Evolutionary conservation across 2,113 vertebrate genomes (phyloP), one percentile per base, ranked within the genome.

Genomic region (Leucopsar rothschildi): DNA sequence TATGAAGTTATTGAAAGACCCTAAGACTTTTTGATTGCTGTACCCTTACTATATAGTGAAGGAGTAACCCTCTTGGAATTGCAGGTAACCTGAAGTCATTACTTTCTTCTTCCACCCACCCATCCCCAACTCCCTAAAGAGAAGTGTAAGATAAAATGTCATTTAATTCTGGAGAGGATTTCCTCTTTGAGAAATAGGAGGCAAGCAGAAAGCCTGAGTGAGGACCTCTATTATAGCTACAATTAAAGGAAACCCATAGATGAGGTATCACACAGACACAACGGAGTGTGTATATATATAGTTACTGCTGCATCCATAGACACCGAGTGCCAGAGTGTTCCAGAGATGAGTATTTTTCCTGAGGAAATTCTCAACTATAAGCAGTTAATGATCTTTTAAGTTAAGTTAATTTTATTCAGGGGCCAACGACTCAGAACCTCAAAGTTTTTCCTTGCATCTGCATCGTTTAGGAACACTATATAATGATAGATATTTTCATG

Each of bases 231-330:
- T 50, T 59, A n/a, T 39, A 53, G 35, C 39, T 78, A 12, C 10
- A 70, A 3, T n/a, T 52, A 39, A 79, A 60, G 4, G 24, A 63
- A 83, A 57, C 4, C 16, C 14, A 25, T 2, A 42, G 59, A 53
- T 24, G 35, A 83, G 29, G 6, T 37, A 35, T 39, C 15, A 24
- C n/a, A 35, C 31, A 79, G 53, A 89, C 69, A 72, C 12, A 49
- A 5, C 0, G 0, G 7, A 22, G 10, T 21, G 17, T 56, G 3
- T 35, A 3, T 49, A 8, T 25, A 16, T 52, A 52, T 52, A 52
- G 20, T 55, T 92, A n/a, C 35, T 23, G 3, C 15, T 76, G 18
- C 35, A 49, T 16, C 24, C 29, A 7, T 4, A 69, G 42, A 69
- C 7, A 35, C 3, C 27, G 77, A 86, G 14, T 28, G 35, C 7